Base-by-base conservation (phyloP, 1,140 invertebrate species). In the Gyrodactylus bullatarudis region DNA sequence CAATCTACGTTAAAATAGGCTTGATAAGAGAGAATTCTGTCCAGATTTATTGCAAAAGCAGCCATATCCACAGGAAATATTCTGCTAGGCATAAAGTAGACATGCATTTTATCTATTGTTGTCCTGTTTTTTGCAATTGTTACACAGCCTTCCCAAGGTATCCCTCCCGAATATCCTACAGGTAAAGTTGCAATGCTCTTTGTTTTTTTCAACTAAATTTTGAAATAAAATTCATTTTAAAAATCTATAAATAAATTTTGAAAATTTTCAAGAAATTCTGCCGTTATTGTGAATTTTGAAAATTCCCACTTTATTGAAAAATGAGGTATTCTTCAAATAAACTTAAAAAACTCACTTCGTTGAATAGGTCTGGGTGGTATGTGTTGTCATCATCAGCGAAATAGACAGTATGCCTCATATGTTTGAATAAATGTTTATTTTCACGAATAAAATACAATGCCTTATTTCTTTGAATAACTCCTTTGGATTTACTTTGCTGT, bases 11-110 rank as follows among this genome's bases (percentile, higher is more conserved):
- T 54, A n/a, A 54, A 54, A 16, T 16, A n/a, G n/a, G 34, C 8
- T 54, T 54, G 85, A 78, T 87, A 84, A 0, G 86, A 82, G 0
- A 89, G 80, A 23, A 97, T 83, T 16, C 92, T 80, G 22, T 86
- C 83, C 0, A 93, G 78, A 80, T 91, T 92, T 20, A 98, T 87
- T 20, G 89, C 91, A 82, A 99, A 99, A 0, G 90, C 92, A 0
- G 93, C 93, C 94, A 98, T 98, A 78, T 99, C 95, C 25, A 93
- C 86, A 1, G 93, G 90, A 83, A 96, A 98, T 0, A 87, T 86
- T 76, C 93, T 82, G 74, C 90, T 85, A 0, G 89, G 87, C 76
- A n/a, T 71, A 72, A 73, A 74, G 20, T 20, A 21, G 1, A 26
- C n/a, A 20, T 26, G 22, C 22, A 73, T 25, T 26, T 25, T 54